Evolutionary conservation across 2,113 vertebrate species (phyloP).

Genomic region (Zosterops lateralis): DNA sequence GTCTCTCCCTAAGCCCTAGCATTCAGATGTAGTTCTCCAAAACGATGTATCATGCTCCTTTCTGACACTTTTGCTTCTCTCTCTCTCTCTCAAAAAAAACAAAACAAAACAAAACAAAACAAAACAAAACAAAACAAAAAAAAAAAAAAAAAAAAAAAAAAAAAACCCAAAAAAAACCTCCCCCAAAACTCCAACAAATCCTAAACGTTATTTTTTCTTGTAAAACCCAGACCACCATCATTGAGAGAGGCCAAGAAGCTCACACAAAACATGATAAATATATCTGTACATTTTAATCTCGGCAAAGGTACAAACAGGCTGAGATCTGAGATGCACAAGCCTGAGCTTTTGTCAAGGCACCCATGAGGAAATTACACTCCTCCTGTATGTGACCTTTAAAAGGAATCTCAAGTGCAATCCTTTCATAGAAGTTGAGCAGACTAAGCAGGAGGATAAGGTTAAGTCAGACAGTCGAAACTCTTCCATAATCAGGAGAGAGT

Average conservation of each 20-base stretch:
- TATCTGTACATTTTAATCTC: neutral
- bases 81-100: neutral
- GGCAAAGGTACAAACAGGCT: neutral
- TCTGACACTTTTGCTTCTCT: neutral
- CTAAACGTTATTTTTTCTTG: neutral
- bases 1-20: neutral
- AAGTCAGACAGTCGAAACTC: neutral
- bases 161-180: too few species aligned
- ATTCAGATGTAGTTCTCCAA: neutral
- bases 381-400: neutral
- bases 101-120: too few species aligned
- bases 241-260: neutral
- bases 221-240: neutral
- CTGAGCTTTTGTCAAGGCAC: neutral
- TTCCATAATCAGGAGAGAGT: neutral
- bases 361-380: neutral
- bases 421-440: neutral
- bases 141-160: fast-evolving
- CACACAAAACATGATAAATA: neutral
- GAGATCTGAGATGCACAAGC: neutral
- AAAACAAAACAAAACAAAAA: too few species aligned
- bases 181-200: neutral
- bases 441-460: neutral
- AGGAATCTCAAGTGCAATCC: neutral
- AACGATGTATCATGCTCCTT: neutral